A percentile compares a stretch with the other conserved stretches of the same genome.
Conservation (phyloP, 2,113 vertebrate genomes). For the Cebus imitator region DNA sequence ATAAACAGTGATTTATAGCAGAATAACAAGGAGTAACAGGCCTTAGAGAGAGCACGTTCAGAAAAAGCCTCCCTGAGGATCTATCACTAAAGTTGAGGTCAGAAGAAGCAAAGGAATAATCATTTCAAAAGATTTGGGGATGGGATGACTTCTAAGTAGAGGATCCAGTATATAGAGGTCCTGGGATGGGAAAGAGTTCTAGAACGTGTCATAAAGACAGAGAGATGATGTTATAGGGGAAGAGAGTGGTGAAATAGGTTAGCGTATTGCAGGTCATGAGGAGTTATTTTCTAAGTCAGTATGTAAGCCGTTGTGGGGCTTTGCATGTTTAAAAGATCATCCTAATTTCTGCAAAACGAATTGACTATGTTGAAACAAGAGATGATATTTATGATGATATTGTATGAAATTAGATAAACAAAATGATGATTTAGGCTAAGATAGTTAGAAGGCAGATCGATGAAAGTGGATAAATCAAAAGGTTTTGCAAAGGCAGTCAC, state of each 20-base stretch:
- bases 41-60: neutral
- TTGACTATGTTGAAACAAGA: neutral
- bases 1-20: neutral
- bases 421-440: neutral
- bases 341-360: neutral
- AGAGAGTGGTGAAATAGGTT: neutral
- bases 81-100: neutral
- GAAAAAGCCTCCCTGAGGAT: neutral
- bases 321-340: neutral
- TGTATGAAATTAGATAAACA: neutral
- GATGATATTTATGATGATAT: neutral
- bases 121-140: neutral
- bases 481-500: neutral
- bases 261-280: neutral
- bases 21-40: neutral
- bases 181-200: neutral
- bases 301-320: neutral
- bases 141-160: neutral
- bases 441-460: neutral
- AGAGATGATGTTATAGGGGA: neutral
- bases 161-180: neutral
- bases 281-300: neutral
- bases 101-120: neutral
- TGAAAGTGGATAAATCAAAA: neutral
- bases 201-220: neutral